These are phyloP conservation scores for Aptenodytes patagonicus DNA, from an alignment of 2,113 vertebrate species.

Conservation along the genomic window DNA sequence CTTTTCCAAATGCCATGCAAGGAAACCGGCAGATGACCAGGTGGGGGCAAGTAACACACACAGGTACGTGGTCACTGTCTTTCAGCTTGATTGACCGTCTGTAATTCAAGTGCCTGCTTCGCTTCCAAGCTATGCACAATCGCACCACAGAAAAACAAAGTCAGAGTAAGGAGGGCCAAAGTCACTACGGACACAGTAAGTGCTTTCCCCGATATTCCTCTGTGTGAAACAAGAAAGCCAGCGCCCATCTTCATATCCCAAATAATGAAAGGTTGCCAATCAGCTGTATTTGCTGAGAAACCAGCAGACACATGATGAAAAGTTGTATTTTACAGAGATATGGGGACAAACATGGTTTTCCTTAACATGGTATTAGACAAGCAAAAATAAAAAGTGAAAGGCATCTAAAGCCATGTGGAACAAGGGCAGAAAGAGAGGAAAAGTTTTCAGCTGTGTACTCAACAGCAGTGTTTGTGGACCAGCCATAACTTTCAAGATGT, in stretches of 20 bases:
- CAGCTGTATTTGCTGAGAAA: background rate
- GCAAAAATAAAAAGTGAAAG: background rate
- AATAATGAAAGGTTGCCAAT: background rate
- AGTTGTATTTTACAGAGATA: background rate
- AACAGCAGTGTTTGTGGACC: background rate
- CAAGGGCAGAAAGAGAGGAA: background rate
- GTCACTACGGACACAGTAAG: accelerated
- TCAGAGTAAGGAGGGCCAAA: too few species aligned
- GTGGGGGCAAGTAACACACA: too few species aligned
- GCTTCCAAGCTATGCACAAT: background rate
- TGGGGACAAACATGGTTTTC: accelerated
- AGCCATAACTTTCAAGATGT: accelerated
- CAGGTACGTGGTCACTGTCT: accelerated
- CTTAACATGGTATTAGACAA: background rate
- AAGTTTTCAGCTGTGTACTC: background rate
- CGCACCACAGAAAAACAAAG: background rate
- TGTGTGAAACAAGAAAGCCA: background rate
- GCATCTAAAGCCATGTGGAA: background rate
- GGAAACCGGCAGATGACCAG: background rate
- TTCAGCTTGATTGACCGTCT: too few species aligned
- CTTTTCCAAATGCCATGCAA: accelerated
- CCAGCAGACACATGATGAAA: accelerated
- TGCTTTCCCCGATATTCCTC: background rate
- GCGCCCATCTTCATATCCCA: background rate
- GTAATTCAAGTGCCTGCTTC: background rate